Evolutionary conservation across 2,797 vertebrate species (phyloP).

Genomic region (Graptemys geographica): DNA sequence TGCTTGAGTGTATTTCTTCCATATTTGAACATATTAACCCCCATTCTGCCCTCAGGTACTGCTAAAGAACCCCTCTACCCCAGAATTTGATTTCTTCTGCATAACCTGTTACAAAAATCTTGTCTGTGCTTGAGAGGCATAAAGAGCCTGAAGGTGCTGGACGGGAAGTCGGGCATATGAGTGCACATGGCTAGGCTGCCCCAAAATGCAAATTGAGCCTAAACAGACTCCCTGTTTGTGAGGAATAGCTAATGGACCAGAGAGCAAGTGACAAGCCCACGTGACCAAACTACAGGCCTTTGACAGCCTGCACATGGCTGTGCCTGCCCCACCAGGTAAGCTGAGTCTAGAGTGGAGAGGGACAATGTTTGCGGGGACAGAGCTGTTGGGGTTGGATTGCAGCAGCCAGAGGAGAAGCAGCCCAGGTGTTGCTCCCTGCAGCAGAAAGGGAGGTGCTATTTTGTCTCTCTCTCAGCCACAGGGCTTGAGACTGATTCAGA

Average conservation of each 20-base stretch:
- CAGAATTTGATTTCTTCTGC: background rate
- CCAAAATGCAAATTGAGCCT: too few species aligned
- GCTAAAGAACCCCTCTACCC: background rate
- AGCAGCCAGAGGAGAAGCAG: background rate
- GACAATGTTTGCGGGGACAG: background rate
- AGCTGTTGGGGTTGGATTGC: background rate
- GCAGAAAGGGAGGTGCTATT: background rate
- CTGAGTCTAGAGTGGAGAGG: background rate
- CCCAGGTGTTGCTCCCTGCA: background rate
- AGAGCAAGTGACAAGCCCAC: too few species aligned
- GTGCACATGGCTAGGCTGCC: too few species aligned
- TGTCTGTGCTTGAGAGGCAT: too few species aligned
- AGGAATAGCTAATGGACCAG: too few species aligned
- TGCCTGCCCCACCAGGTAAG: too few species aligned
- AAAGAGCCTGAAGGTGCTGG: background rate
- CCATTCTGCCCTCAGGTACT: too few species aligned
- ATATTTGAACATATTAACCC: background rate
- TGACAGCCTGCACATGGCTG: too few species aligned
- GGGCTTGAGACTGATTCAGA: background rate
- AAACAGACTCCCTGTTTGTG: too few species aligned
- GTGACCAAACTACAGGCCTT: too few species aligned
- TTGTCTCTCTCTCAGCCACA: background rate
- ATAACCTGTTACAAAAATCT: background rate
- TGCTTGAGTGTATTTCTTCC: background rate
- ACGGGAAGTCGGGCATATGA: background rate